Percentiles rank a stretch among this genome's conserved stretches.
These are phyloP conservation scores for Drosophila neonasuta DNA, from an alignment of 2,888 invertebrate species.

Conservation along the genomic window DNA sequence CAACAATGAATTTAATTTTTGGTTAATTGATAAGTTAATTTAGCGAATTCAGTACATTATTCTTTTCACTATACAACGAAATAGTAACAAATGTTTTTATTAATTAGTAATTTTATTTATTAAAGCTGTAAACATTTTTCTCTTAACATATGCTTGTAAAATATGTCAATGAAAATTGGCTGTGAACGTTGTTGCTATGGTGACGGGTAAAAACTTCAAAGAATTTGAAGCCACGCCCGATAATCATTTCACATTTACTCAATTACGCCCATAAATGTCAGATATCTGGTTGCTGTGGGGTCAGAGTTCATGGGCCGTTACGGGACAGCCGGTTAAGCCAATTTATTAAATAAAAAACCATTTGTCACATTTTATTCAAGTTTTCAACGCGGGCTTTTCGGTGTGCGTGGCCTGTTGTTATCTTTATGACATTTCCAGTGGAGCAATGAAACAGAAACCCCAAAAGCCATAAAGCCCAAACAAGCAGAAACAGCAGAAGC, in stretches of 20 bases:
- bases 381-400: constrained; percentile 56
- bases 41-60: background rate
- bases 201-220: constrained; percentile 10
- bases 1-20: too few relatives aligned
- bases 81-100: background rate
- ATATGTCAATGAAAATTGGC: background rate
- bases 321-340: constrained; percentile 73
- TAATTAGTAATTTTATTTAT: background rate
- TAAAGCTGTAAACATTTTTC: background rate
- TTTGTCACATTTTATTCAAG: constrained; percentile 77
- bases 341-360: constrained; percentile 77
- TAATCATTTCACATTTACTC: constrained; percentile 66
- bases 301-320: constrained; percentile 30
- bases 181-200: background rate
- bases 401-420: constrained; percentile 50
- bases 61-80: background rate
- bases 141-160: background rate
- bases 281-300: constrained; percentile 20
- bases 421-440: constrained; percentile 68
- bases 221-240: constrained; percentile 39
- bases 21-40: background rate
- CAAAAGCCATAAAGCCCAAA: constrained; percentile 60
- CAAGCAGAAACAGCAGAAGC: constrained; percentile 12
- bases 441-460: constrained; percentile 58
- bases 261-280: constrained; percentile 67